Evolutionary conservation across 2,888 invertebrate species (phyloP), one percentile per base, ranked within the genome.

Genomic region (Tinea semifulvella): DNA sequence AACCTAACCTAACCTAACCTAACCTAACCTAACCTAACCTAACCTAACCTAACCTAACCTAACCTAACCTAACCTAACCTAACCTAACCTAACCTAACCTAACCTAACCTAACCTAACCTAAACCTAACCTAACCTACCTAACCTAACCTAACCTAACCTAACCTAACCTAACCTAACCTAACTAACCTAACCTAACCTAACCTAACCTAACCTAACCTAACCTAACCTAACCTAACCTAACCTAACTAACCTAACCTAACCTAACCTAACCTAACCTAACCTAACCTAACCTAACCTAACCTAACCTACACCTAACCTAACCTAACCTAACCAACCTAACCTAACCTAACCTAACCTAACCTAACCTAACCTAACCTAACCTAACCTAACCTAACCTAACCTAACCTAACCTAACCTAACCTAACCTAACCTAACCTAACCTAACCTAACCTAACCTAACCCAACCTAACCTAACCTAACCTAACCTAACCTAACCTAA

Each of bases 261-360:
- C 47, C 43, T 42, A 47, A 42, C 48, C 42, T 36, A 48, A 42
- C 48, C 44, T 44, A 48, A 44, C 48, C 42, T 36, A 48, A 44
- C 48, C 44, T 44, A 48, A 44, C 48, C 42, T 42, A 48, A 44
- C 48, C 44, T 42, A 47, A 45, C n/a, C n/a, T n/a, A n/a, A n/a
- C n/a, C n/a, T n/a, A n/a, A n/a, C n/a, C n/a, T n/a, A n/a, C n/a
- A n/a, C n/a, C n/a, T n/a, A n/a, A n/a, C n/a, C n/a, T n/a, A n/a
- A n/a, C n/a, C n/a, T n/a, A n/a, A n/a, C n/a, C n/a, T n/a, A n/a
- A n/a, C n/a, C n/a, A n/a, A n/a, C n/a, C n/a, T n/a, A n/a, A n/a
- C n/a, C n/a, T n/a, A n/a, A n/a, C 47, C 43, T 39, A 47, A 39
- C 47, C 43, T 43, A 48, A 43, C 48, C 43, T 40, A 49, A 44